These are phyloP conservation scores for Agrypnus murinus DNA, from an alignment of 2,888 invertebrate species.

Conservation along the genomic window DNA sequence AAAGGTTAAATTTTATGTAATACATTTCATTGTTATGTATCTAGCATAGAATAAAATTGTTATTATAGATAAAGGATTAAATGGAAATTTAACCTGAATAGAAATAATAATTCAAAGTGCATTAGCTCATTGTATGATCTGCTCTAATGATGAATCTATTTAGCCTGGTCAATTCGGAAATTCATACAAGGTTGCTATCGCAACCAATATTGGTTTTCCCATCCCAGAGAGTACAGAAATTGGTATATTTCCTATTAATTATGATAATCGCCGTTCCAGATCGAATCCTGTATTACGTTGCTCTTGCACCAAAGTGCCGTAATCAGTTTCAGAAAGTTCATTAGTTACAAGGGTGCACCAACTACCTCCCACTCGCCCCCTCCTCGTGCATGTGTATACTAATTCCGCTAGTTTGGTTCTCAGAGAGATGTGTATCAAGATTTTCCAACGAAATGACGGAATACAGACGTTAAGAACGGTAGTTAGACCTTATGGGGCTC, in stretches of 20 bases:
- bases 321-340: slow-evolving; percentile 50
- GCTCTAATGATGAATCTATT: slow-evolving; percentile 48
- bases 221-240: slow-evolving; percentile 65
- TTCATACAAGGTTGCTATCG: slow-evolving; percentile 54
- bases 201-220: slow-evolving; percentile 67
- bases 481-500: slow-evolving; percentile 56
- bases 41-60: too few relatives aligned
- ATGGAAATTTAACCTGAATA: too few relatives aligned
- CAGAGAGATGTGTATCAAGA: slow-evolving; percentile 20
- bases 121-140: slow-evolving; percentile 45
- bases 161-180: slow-evolving; percentile 50
- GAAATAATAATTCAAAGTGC: slow-evolving; percentile 48
- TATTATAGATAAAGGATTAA: too few relatives aligned
- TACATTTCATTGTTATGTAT: too few relatives aligned
- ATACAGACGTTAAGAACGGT: slow-evolving; percentile 53
- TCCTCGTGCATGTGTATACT: too few relatives aligned
- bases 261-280: slow-evolving; percentile 62
- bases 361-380: neutral
- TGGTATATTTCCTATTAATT: slow-evolving; percentile 70
- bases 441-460: slow-evolving; percentile 18
- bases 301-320: slow-evolving; percentile 40
- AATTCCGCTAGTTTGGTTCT: slow-evolving; percentile 29
- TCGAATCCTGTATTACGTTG: slow-evolving; percentile 59
- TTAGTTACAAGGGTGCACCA: slow-evolving; percentile 44
- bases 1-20: too few relatives aligned